Conservation (phyloP, 2,113 vertebrate genomes). For the Antechinus stuartii region DNA sequence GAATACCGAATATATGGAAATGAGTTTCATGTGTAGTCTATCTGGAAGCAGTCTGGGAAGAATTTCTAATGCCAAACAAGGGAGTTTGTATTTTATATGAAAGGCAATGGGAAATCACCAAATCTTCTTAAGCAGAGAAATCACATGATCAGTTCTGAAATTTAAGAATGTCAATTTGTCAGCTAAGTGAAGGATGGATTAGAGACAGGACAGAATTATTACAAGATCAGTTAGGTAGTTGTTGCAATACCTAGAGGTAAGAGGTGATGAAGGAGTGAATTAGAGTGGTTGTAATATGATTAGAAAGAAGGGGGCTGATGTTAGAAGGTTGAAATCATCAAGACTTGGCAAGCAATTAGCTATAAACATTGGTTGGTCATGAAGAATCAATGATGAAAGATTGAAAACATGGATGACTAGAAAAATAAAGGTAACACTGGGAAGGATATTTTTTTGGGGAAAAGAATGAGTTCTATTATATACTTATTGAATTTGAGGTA, state of each 20-base stretch:
- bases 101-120: background rate
- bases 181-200: background rate
- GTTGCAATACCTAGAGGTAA: background rate
- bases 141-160: background rate
- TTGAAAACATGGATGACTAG: background rate
- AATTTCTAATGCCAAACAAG: background rate
- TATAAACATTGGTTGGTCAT: background rate
- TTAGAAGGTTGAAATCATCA: background rate
- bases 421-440: background rate
- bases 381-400: background rate
- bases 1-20: background rate
- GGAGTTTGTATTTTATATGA: background rate
- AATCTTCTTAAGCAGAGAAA: background rate
- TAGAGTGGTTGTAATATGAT: background rate
- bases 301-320: background rate
- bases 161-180: background rate
- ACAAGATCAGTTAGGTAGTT: background rate
- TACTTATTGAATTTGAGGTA: background rate
- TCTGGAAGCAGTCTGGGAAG: background rate
- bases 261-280: background rate
- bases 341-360: background rate
- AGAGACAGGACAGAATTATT: background rate
- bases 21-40: background rate
- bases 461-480: background rate
- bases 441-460: background rate